A percentile compares a stretch with the other conserved stretches of the same genome.
These are phyloP conservation scores for Rhyzopertha dominica DNA, from an alignment of 1,140 invertebrate species.

Conservation along the genomic window DNA sequence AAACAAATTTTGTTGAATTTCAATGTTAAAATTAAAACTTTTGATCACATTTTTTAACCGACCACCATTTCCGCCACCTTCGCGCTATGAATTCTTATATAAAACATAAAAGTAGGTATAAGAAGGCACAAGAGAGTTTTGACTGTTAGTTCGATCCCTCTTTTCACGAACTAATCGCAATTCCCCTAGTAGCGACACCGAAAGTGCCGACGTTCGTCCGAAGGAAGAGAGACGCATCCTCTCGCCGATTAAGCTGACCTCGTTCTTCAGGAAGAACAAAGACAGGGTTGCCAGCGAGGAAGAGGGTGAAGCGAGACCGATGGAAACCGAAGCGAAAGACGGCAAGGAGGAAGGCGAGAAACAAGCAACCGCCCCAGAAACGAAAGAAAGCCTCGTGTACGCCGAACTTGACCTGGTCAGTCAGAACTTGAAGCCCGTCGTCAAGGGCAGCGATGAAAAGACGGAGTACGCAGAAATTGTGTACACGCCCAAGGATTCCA, in stretches of 20 bases:
- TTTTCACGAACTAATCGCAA: neutral
- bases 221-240: conserved; percentile 28
- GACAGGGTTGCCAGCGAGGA: conserved; percentile 28
- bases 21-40: no score
- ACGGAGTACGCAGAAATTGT: conserved; percentile 60
- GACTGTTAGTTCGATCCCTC: conserved; percentile 1
- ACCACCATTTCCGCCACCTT: no score
- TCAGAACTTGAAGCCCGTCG: conserved; percentile 40
- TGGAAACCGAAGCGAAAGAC: conserved; percentile 28
- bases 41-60: no score
- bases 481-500: conserved; percentile 43
- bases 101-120: no score
- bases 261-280: conserved; percentile 38
- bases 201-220: conserved; percentile 48
- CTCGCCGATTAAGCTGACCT: conserved; percentile 24
- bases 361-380: conserved; percentile 27
- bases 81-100: no score
- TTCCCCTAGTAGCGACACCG: conserved; percentile 49
- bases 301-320: conserved; percentile 19
- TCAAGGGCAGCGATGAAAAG: conserved; percentile 48
- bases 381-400: conserved; percentile 53
- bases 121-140: no score
- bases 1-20: no score
- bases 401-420: conserved; percentile 53
- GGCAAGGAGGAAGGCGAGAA: conserved; percentile 18